These are phyloP conservation scores for Lacerta bilineata DNA, from an alignment of 2,797 vertebrate species.

Conservation along the genomic window DNA sequence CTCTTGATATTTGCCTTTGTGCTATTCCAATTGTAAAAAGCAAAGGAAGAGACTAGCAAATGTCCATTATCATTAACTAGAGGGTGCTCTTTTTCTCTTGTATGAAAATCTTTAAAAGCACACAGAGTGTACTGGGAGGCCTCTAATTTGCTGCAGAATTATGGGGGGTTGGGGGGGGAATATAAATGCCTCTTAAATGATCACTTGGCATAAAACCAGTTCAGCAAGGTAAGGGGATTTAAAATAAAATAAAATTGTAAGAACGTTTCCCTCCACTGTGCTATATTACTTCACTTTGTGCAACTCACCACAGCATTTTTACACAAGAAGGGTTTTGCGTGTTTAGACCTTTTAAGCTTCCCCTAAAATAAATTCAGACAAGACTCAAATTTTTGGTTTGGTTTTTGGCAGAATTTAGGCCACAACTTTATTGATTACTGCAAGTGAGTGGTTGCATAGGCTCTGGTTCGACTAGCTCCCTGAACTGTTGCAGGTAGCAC, in stretches of 20 bases:
- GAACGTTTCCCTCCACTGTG: neutral
- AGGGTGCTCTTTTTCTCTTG: neutral
- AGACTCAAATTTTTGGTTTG: too few relatives aligned
- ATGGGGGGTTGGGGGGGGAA: too few relatives aligned
- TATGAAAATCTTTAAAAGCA: neutral
- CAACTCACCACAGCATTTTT: constrained; percentile 21
- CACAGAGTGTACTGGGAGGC: neutral
- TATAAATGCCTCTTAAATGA: neutral
- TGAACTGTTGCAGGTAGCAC: too few relatives aligned
- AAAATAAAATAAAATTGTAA: neutral
- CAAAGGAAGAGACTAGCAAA: neutral
- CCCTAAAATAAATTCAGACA: too few relatives aligned
- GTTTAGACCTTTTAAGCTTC: too few relatives aligned
- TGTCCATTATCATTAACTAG: neutral
- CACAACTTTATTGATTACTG: too few relatives aligned
- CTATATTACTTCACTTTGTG: neutral
- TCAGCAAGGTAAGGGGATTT: neutral
- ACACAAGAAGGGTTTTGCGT: neutral
- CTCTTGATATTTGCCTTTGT: neutral
- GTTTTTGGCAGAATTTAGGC: too few relatives aligned
- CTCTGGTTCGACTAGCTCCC: too few relatives aligned
- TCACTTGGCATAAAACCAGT: neutral
- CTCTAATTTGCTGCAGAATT: neutral
- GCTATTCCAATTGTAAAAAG: neutral
- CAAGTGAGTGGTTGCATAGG: too few relatives aligned